Conservation (phyloP, 2,888 invertebrate genomes). For the Macrophya alboannulata region DNA sequence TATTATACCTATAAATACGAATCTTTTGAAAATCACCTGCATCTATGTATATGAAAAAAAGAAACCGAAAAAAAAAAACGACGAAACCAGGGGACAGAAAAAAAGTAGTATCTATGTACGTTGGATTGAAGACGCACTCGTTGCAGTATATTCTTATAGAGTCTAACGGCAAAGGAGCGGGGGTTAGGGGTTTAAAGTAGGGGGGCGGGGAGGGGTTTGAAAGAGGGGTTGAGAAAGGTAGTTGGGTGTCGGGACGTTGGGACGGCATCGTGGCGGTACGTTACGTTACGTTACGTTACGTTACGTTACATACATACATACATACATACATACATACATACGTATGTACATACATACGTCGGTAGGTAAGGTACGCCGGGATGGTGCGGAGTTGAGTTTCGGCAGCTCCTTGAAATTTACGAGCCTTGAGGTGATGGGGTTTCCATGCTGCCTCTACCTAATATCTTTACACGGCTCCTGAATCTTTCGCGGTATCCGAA, state of each 20-base stretch:
- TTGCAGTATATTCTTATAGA: conserved; percentile 76
- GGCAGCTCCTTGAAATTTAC: conserved; percentile 76
- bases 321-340: background rate
- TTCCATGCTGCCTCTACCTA: conserved; percentile 76
- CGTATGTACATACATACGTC: background rate
- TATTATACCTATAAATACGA: background rate
- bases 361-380: conserved; percentile 45
- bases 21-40: background rate
- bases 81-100: background rate
- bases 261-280: background rate
- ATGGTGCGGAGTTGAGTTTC: conserved; percentile 69
- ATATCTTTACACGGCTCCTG: conserved; percentile 75
- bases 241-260: conserved; percentile 39
- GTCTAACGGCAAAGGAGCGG: conserved; percentile 64
- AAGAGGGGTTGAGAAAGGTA: conserved; percentile 56
- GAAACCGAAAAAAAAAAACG: background rate
- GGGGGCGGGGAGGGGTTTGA: conserved; percentile 48
- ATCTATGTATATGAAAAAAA: background rate
- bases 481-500: conserved; percentile 64
- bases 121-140: conserved; percentile 72
- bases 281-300: background rate
- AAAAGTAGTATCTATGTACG: background rate
- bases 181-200: conserved; percentile 19
- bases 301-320: background rate
- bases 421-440: conserved; percentile 77